phyloP scores from a whole-genome alignment of 2,113 vertebrate genomes.

The Pavo muticus region DNA sequence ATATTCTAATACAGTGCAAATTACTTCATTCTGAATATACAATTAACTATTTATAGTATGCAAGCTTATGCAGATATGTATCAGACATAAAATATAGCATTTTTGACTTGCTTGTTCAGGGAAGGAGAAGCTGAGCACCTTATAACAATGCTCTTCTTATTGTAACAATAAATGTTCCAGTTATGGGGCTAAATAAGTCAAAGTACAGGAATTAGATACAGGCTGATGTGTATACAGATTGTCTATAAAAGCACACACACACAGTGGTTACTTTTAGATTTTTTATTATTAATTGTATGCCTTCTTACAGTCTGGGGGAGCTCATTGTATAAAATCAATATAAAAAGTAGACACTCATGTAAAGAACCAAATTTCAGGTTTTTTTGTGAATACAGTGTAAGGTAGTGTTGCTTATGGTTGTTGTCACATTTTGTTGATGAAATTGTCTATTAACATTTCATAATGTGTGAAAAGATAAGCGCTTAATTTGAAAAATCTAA shows the following conservation, averaged over 20 bases:
- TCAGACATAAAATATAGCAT: conserved; percentile 9
- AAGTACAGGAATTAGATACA: conserved; percentile 47
- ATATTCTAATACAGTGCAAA: conserved; percentile 56
- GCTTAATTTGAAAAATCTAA: neutral
- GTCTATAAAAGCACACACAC: conserved; percentile 45
- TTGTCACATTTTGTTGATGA: conserved; percentile 38
- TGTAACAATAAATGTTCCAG: conserved; percentile 10
- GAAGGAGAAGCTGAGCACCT: conserved; percentile 56
- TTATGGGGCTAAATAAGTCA: conserved; percentile 47
- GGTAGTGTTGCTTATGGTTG: neutral
- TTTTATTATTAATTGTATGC: conserved; percentile 22
- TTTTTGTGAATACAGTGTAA: neutral
- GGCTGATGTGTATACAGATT: conserved; percentile 17
- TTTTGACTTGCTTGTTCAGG: conserved; percentile 66
- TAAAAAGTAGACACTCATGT: conserved; percentile 6
- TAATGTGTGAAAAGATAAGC: neutral
- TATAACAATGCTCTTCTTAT: conserved; percentile 18
- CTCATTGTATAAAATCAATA: conserved; percentile 38
- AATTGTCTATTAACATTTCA: neutral
- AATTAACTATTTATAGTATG: conserved; percentile 49
- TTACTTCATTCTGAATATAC: conserved; percentile 46
- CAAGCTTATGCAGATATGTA: conserved; percentile 60
- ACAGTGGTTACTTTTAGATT: conserved; percentile 38
- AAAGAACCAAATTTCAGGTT: conserved; percentile 11
- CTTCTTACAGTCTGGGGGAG: conserved; percentile 10